Evolutionary conservation across 2,113 vertebrate species (phyloP).

Genomic region (Bos indicus): DNA sequence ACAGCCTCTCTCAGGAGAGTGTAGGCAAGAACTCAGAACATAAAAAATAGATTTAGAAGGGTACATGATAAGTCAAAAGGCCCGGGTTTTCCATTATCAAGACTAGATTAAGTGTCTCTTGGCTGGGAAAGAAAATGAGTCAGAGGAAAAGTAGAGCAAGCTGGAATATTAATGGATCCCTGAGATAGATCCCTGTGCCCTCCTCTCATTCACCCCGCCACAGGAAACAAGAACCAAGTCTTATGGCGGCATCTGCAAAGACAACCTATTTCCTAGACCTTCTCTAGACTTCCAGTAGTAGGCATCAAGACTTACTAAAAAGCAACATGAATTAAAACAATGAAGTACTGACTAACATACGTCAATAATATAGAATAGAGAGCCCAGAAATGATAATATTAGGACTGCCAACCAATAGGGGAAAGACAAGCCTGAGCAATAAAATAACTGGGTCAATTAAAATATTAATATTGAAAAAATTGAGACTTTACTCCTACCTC

Average conservation of each 20-base stretch:
- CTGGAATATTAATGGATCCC: neutral
- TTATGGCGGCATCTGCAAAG: neutral
- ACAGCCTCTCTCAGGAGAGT: neutral
- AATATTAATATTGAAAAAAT: neutral
- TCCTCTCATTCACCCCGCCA: fast-evolving
- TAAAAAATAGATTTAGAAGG: neutral
- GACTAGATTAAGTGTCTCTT: neutral
- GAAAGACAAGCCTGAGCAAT: neutral
- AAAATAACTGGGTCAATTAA: neutral
- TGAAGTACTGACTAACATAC: neutral
- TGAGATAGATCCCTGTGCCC: neutral
- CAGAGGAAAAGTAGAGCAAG: neutral
- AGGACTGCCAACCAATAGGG: too few relatives aligned
- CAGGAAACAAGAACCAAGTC: neutral
- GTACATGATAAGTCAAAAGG: neutral
- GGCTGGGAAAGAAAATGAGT: conserved; percentile 20
- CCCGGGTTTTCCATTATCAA: neutral
- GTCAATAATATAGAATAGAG: neutral
- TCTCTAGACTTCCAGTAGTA: neutral
- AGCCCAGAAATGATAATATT: neutral
- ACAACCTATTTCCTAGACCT: neutral
- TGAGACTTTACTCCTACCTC: neutral
- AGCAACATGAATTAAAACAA: neutral
- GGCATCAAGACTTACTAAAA: neutral
- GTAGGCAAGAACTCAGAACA: neutral